These are phyloP conservation scores for Porites rus DNA, from an alignment of 92 coral and sea anemone genomes.

Conservation along the genomic window DNA sequence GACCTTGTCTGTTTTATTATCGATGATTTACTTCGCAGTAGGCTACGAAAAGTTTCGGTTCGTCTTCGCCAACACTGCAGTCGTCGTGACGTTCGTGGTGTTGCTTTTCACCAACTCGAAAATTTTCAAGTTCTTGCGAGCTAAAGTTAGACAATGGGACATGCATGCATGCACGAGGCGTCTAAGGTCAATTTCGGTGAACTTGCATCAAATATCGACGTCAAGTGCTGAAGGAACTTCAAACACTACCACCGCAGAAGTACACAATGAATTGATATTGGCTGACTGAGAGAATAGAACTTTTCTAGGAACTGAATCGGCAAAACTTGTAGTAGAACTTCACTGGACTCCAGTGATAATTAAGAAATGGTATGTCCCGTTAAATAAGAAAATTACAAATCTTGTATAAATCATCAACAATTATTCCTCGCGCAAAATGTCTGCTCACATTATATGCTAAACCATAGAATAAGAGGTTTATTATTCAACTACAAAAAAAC, in stretches of 20 bases:
- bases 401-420: too few species aligned
- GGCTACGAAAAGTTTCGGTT: slow-evolving; percentile 70
- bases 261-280: too few species aligned
- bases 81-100: slow-evolving; percentile 62
- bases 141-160: slow-evolving; percentile 9
- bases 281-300: too few species aligned
- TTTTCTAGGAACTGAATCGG: too few species aligned
- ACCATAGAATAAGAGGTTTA: too few species aligned
- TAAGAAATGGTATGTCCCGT: too few species aligned
- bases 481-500: too few species aligned
- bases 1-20: slow-evolving; percentile 59
- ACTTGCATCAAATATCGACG: background rate
- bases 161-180: background rate
- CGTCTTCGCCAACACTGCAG: slow-evolving; percentile 74
- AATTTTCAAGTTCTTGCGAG: slow-evolving; percentile 8
- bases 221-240: background rate
- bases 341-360: too few species aligned
- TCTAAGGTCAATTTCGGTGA: background rate
- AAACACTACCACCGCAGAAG: background rate
- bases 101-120: slow-evolving; percentile 19
- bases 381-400: too few species aligned
- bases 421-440: too few species aligned
- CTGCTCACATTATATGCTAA: too few species aligned
- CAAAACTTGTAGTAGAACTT: too few species aligned
- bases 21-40: slow-evolving; percentile 62